Base-by-base conservation (phyloP, 1,140 invertebrate species). In the Ooceraea biroi region DNA sequence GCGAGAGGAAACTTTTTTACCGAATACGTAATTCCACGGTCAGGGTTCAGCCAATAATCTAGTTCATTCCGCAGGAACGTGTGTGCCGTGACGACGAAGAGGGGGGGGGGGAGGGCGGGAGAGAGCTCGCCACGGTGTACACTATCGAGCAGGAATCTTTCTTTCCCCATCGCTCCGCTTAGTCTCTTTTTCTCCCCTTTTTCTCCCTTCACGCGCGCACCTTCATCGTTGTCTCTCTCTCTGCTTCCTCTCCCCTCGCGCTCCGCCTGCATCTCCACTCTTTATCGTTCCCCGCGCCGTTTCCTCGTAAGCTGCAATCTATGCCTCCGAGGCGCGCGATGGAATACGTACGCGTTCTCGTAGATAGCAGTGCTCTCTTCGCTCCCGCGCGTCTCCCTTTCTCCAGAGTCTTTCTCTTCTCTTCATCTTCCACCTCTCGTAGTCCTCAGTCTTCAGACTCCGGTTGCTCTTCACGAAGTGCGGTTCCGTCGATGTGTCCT, bases 41-140 rank as follows among this genome's bases (percentile, higher is more conserved):
- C 90, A 91, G 87, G 89, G 89, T 92, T 92, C 91, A 89, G 89
- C 88, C 90, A 91, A 93, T 93, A 93, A 92, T 93, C 90, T 92
- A 88, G 91, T 93, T 91, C 91, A 91, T 88, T 90, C 86, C 82
- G 71, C 46, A 72, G 60, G 36, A 80, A 76, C 61, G 80, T 65
- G 85, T 76, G 71, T 41, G 84, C 86, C 72, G 22, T 25, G 58
- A 85, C 22, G 83, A 57, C 57, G 80, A 82, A 72, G 55, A 61
- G 50, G 27, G 73, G 27, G n/a, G 50, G 11, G n/a, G 44, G 27
- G 55, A 65, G 65, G 65, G 68, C 77, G 82, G 55, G 74, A 69
- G 58, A 74, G 50, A 46, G 19, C 73, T 60, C n/a, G 60, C 71
- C 69, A 65, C 61, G 57, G 82, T 66, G n/a, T 69, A 85, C 74